Evolutionary conservation across 2,113 vertebrate species (phyloP).

Genomic region (Hemiscyllium ocellatum): DNA sequence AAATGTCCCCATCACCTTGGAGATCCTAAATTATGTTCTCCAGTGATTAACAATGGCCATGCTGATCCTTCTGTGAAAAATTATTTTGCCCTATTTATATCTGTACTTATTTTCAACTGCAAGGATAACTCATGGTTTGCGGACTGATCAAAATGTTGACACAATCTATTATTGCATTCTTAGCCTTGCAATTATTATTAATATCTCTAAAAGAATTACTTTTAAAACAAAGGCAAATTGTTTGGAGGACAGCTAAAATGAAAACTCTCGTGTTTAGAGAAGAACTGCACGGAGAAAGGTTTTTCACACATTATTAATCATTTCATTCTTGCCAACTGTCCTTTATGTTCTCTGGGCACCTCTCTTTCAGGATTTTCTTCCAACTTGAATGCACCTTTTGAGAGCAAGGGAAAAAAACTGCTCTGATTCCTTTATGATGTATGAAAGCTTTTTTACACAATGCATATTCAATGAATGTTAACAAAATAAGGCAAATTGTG

Average conservation of each 20-base stretch:
- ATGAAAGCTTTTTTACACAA: not conserved
- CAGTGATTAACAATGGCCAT: not conserved
- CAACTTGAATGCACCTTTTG: slow-evolving; percentile 1
- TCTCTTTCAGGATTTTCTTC: not conserved
- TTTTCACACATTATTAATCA: slow-evolving; percentile 26
- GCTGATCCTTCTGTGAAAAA: not conserved
- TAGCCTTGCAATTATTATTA: not conserved
- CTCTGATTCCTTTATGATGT: not conserved
- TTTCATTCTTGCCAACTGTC: slow-evolving; percentile 3
- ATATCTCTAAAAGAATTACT: not conserved
- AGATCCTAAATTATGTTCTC: not conserved
- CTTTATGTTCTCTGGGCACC: not conserved
- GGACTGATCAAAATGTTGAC: not conserved
- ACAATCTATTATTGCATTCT: not conserved
- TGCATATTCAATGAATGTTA: not conserved
- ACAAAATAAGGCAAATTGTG: not conserved
- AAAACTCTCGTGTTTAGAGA: not conserved
- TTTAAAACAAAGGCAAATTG: not conserved
- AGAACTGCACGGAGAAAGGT: not conserved
- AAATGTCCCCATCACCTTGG: not conserved
- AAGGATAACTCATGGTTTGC: not conserved
- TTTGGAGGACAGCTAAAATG: not conserved
- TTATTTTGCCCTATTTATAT: not conserved
- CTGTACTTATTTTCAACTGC: not conserved
- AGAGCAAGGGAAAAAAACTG: not conserved